Base-by-base conservation (phyloP, 2,797 vertebrate species). In the Vultur gryphus region DNA sequence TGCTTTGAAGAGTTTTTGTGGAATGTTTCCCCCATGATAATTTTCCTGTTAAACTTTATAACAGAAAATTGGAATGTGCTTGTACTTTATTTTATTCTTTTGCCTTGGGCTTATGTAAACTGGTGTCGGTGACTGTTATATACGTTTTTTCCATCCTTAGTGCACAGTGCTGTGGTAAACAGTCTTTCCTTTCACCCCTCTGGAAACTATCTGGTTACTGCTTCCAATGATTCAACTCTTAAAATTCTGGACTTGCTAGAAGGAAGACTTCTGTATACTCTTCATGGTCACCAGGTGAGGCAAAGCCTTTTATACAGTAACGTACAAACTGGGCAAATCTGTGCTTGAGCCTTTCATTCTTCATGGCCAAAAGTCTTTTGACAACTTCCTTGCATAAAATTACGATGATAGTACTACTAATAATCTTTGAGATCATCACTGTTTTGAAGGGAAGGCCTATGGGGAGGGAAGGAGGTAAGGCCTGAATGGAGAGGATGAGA, bases 241-340 rank as follows among this genome's bases (percentile, higher is more conserved):
- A 99, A 99, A 98, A 99, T 99, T 92, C 95, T 99, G 97, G 99
- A 99, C 95, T 98, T 99, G 82, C 94, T 99, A 83, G 99, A 99
- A 97, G 99, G 99, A 90, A 99, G 99, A 72, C 98, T 99, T 43
- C 98, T 99, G 44, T 99, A 99, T 84, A 99, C 99, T 8, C 98
- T 99, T 41, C 99, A 99, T 1, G 99, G 99, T 89, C 99, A 99
- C 94, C 99, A 99, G 99, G 99, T 99, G 95, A 98, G 97, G 35
- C 81, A 44, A 87, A 86, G 33, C 7, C 41, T 91, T 89, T 84
- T 67, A 20, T 58, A 26, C 13, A 48, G 39, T 48, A 14, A 20
- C 3, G 2, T 8, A 28, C 26, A 59, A 90, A 58, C 65, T 43
- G 21, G 41, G 13, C 28, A 66, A 25, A 48, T 54, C 21, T 28